Base-by-base conservation (phyloP, 2,113 vertebrate species). In the Helogale parvula region DNA sequence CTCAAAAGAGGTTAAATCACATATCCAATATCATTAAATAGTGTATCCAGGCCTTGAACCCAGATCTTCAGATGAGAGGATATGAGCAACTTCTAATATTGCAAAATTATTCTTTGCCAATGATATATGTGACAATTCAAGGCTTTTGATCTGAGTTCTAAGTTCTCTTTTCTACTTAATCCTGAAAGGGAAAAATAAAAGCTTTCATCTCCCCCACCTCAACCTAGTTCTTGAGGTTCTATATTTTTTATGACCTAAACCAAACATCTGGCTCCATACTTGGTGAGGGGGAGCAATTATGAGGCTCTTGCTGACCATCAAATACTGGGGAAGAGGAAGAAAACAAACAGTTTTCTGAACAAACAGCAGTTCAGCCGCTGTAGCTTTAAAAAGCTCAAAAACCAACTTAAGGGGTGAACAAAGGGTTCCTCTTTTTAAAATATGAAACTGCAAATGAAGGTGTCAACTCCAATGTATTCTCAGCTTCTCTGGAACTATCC, bases 231-330 rank as follows among this genome's bases (percentile, higher is more conserved):
- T 88, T 68, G 16, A 71, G 10, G 65, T 95, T 21, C 66, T n/a
- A 74, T 27, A 52, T 17, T 96, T 35, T 97, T 94, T 74, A 88
- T 93, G 47, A 47, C 50, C 7, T 94, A 96, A 97, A 68, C 27
- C 60, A 84, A 97, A 93, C n/a, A 76, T 63, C 63, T 69, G n/a
- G 69, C 31, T 95, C 27, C 63, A 71, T 83, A 88, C 14, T 16
- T 33, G 23, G 45, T 17, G 9, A 77, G 10, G 21, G 29, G 25
- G 33, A 93, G 29, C 31, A 81, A 88, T 76, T 72, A 86, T 92
- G 72, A 90, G 14, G 27, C 10, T 86, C 17, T 77, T 90, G 19
- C 15, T 88, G 35, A 84, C 90, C 52, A 91, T 94, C 13, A 96
- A 95, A 88, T 2, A 89, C 31, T 27, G 74, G 14, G 14, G 50